Base-by-base conservation (phyloP, 2,797 vertebrate species). In the Bovichtus diacanthus region DNA sequence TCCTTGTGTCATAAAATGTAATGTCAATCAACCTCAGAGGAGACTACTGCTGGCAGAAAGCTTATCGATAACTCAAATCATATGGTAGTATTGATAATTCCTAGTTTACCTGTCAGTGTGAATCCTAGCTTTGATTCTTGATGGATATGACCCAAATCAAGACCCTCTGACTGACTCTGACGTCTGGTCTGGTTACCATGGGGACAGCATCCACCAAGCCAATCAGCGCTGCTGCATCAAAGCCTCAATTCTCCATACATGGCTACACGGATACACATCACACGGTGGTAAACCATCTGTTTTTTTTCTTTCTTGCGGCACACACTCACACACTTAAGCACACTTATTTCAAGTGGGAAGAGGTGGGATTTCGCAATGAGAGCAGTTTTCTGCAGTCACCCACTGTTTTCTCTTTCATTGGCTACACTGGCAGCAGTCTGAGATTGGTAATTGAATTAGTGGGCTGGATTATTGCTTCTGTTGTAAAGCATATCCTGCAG, bases 401-500 rank as follows among this genome's bases (percentile, higher is more conserved):
- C 62, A 78, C 81, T 36, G 44, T 49, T 81, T 72, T 72, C 43
- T 31, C 15, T 75, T 63, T 59, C 36, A 59, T 2, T 44, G 56
- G 73, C 56, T 39, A 67, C 67, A 76, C 68, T 66, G 54, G 73
- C 80, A 67, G 60, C 63, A 62, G 56, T 61, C 64, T 77, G 80
- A 87, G 73, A 64, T 65, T 47, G 68, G 73, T 92, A 88, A 92
- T 87, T 85, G 64, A 89, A 92, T 92, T 87, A 88, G 80, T 67
- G 29, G 49, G 71, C 69, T 75, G 77, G 80, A 90, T 84, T 85
- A 78, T 53, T 70, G 60, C 34, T 53, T 70, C 61, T 27, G 43
- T 31, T 66, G 54, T 56, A 58, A 44, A 80, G 51, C 31, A 10
- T 19, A 61, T 67, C 62, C 9, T 21, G 38, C 53, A 36, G 10